Percentiles rank a stretch among this genome's conserved stretches.
phyloP scores from a whole-genome alignment of 2,888 invertebrate species.

The Schizotus pectinicornis region DNA sequence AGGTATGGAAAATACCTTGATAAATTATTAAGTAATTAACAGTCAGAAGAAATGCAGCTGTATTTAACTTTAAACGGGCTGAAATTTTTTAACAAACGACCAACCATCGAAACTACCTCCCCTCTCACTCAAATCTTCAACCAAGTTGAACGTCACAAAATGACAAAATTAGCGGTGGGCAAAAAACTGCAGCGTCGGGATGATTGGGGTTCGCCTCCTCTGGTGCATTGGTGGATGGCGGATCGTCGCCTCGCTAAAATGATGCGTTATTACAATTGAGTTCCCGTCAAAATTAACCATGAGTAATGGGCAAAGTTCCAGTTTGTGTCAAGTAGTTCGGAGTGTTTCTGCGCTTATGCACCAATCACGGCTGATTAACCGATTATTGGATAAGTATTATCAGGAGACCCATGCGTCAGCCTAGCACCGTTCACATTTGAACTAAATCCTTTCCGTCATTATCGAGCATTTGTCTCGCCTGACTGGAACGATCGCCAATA shows the following conservation, averaged over 20 bases:
- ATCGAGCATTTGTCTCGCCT: slow-evolving; percentile 10
- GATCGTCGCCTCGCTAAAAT: neutral
- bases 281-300: slow-evolving; percentile 30
- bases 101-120: too few relatives aligned
- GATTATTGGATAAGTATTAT: slow-evolving; percentile 31
- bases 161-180: too few relatives aligned
- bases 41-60: too few relatives aligned
- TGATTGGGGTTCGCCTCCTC: too few relatives aligned
- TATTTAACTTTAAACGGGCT: too few relatives aligned
- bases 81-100: too few relatives aligned
- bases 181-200: too few relatives aligned
- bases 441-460: slow-evolving; percentile 15
- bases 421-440: slow-evolving; percentile 12
- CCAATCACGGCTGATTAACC: slow-evolving; percentile 36
- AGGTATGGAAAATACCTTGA: too few relatives aligned
- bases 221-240: too few relatives aligned
- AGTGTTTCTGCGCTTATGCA: slow-evolving; percentile 35
- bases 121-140: too few relatives aligned
- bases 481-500: slow-evolving; percentile 6
- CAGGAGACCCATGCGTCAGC: slow-evolving; percentile 32
- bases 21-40: too few relatives aligned
- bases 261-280: slow-evolving; percentile 21
- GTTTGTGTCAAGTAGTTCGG: slow-evolving; percentile 31
- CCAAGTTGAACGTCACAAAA: too few relatives aligned
- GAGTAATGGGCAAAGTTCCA: slow-evolving; percentile 40